Evolutionary conservation across 2,797 vertebrate genomes (phyloP).

Genomic region (Esox lucius): DNA sequence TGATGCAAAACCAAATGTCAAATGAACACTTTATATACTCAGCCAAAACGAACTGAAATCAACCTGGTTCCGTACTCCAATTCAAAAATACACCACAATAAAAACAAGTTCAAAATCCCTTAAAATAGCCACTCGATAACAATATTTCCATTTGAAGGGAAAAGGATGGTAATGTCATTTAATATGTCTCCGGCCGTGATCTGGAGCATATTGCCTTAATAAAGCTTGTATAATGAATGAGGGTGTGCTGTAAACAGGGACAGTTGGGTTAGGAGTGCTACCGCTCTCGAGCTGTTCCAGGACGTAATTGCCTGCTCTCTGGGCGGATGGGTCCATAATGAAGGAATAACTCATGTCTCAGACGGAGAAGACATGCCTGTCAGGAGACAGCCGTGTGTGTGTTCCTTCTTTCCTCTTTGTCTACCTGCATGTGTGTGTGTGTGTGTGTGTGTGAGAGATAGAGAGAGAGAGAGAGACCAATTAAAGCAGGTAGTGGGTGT

Average conservation of each 20-base stretch:
- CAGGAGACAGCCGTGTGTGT: neutral
- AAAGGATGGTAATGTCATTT: neutral
- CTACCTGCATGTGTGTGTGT: neutral
- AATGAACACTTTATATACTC: constrained; percentile 45
- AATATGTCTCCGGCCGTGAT: constrained; percentile 2
- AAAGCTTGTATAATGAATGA: constrained; percentile 31
- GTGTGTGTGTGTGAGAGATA: neutral
- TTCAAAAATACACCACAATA: neutral
- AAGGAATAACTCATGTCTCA: constrained; percentile 39
- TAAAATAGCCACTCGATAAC: neutral
- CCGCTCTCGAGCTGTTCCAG: neutral
- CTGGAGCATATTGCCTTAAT: constrained; percentile 5
- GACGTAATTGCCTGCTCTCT: constrained; percentile 53
- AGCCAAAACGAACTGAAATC: constrained; percentile 42
- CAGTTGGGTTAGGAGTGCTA: constrained; percentile 32
- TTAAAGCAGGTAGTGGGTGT: neutral
- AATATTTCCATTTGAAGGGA: neutral
- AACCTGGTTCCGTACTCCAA: neutral
- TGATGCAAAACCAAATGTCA: constrained; percentile 34
- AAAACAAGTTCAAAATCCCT: neutral
- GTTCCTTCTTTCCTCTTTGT: neutral
- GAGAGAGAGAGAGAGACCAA: no score
- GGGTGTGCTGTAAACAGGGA: constrained; percentile 30
- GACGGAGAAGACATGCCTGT: constrained; percentile 5
- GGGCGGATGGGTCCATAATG: constrained; percentile 34